Conservation (phyloP, 2,888 invertebrate genomes). For the Cordylochernes scorpioides region DNA sequence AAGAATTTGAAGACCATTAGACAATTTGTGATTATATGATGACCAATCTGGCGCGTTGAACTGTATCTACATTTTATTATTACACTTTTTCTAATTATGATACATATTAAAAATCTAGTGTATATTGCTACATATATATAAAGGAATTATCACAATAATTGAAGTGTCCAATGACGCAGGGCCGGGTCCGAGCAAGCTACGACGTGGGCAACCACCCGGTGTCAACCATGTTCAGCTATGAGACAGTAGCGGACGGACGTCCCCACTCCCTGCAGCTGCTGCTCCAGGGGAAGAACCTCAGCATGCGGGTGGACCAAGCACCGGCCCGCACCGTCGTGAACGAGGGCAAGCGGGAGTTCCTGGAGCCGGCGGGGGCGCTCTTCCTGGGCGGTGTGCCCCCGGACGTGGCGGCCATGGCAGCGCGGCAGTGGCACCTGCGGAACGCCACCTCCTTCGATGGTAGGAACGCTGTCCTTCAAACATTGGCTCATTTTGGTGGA, state of each 20-base stretch:
- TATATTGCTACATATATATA: too few relatives aligned
- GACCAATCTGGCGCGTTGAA: too few relatives aligned
- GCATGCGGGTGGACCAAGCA: slow-evolving; percentile 65
- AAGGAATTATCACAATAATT: too few relatives aligned
- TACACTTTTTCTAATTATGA: too few relatives aligned
- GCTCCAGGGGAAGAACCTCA: slow-evolving; percentile 78
- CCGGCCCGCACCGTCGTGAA: slow-evolving; percentile 74
- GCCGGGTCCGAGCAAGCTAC: slow-evolving; percentile 72
- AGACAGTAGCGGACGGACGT: slow-evolving; percentile 63
- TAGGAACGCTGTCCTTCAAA: slow-evolving; percentile 14
- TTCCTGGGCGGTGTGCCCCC: slow-evolving; percentile 73
- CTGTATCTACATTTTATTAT: too few relatives aligned
- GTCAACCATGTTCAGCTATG: slow-evolving; percentile 71
- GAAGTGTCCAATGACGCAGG: too few relatives aligned
- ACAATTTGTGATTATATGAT: too few relatives aligned
- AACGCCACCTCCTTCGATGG: slow-evolving; percentile 62
- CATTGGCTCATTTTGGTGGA: too few relatives aligned
- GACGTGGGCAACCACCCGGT: slow-evolving; percentile 93
- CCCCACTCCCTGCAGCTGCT: slow-evolving; percentile 68
- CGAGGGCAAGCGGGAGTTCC: slow-evolving; percentile 61
- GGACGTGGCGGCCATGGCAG: slow-evolving; percentile 49
- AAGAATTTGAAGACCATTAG: too few relatives aligned
- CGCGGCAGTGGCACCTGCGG: slow-evolving; percentile 69
- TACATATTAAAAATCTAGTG: too few relatives aligned
- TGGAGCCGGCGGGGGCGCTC: slow-evolving; percentile 48